These are phyloP conservation scores for Lophius piscatorius DNA, from an alignment of 2,113 vertebrate species.

Conservation along the genomic window DNA sequence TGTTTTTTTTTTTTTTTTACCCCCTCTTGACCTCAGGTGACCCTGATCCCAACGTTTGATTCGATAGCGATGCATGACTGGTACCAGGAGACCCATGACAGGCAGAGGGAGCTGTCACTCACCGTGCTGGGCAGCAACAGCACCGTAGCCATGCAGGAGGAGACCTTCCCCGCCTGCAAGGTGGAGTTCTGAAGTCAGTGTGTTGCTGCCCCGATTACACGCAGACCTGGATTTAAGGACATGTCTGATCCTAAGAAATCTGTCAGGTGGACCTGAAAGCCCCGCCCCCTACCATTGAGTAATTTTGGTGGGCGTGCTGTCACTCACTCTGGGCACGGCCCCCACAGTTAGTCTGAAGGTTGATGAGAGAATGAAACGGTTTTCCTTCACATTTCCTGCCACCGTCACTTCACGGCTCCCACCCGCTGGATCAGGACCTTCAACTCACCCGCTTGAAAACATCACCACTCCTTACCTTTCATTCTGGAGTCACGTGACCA, in stretches of 20 bases:
- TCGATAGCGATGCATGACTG: conserved; percentile 89
- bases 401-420: conserved; percentile 1
- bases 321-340: background rate
- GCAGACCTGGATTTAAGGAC: background rate
- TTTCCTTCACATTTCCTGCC: background rate
- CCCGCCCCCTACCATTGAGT: background rate
- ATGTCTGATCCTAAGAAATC: background rate
- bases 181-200: conserved; percentile 86
- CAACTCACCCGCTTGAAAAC: background rate
- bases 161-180: conserved; percentile 96
- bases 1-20: background rate
- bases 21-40: conserved; percentile 85
- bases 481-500: too few relatives aligned
- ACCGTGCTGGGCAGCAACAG: conserved; percentile 93
- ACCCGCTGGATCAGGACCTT: conserved; percentile 20
- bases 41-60: conserved; percentile 93
- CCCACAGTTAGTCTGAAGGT: background rate
- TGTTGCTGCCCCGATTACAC: conserved; percentile 5
- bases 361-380: background rate
- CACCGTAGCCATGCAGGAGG: conserved; percentile 95
- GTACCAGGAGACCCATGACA: conserved; percentile 89
- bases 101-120: conserved; percentile 84
- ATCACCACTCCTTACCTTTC: too few relatives aligned
- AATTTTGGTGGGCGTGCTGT: conserved; percentile 5
- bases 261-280: background rate